A percentile compares a stretch with the other conserved stretches of the same genome.
phyloP scores from a whole-genome alignment of 1,140 invertebrate genomes.

The Drosophila sp. region DNA sequence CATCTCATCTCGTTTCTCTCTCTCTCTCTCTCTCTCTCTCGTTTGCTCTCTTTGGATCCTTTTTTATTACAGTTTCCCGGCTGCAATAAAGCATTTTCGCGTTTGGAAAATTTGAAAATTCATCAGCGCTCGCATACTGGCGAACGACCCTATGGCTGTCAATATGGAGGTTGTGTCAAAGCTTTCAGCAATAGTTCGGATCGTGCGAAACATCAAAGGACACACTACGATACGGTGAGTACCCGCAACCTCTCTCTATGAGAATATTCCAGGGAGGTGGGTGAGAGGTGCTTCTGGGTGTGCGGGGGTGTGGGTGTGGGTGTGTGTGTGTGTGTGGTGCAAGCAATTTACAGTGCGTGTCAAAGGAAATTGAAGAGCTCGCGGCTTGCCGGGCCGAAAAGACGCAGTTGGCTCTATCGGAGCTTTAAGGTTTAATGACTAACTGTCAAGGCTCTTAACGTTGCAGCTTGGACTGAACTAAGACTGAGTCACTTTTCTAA shows the following conservation, averaged over 20 bases:
- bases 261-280: background rate
- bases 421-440: constrained; percentile 58
- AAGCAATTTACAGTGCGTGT: constrained; percentile 68
- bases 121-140: constrained; percentile 97
- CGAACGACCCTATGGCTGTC: constrained; percentile 93
- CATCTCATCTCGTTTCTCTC: constrained; percentile 21
- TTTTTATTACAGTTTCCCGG: constrained; percentile 90
- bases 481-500: constrained; percentile 40
- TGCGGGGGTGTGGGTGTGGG: constrained; percentile 16
- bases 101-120: constrained; percentile 97
- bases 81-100: constrained; percentile 96
- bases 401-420: constrained; percentile 31
- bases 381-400: constrained; percentile 39
- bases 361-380: constrained; percentile 72
- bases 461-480: constrained; percentile 32
- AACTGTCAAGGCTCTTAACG: constrained; percentile 46
- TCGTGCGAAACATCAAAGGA: constrained; percentile 97
- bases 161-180: constrained; percentile 93
- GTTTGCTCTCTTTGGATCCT: constrained; percentile 14
- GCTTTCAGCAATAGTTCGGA: constrained; percentile 99
- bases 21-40: constrained; percentile 27
- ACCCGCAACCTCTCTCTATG: constrained; percentile 15
- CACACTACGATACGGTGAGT: constrained; percentile 97
- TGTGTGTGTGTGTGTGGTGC: constrained; percentile 25
- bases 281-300: background rate